Evolutionary conservation across 1,140 invertebrate genomes (phyloP), one percentile per base, ranked within the genome.

Genomic region (Polyergus mexicanus): DNA sequence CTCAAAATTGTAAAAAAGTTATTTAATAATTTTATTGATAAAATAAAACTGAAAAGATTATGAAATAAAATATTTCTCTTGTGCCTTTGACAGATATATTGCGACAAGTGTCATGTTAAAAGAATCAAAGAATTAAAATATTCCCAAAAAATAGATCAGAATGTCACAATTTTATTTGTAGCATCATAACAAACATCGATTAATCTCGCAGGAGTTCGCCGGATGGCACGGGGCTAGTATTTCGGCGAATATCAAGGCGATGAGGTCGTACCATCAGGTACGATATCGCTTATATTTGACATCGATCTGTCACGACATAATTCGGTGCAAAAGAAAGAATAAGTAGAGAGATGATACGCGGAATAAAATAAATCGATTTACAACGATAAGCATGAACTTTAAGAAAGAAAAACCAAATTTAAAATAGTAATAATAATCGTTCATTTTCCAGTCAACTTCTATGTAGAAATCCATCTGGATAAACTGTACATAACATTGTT

Each of bases 281-380:
- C 77, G 85, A 86, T 22, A 62, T 84, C 62, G 78, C 77, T 41
- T 25, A 4, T 10, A 65, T 81, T 75, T 58, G 87, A 89, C 84
- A 80, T 63, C 74, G 60, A 72, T 54, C 58, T 89, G 88, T 89
- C 89, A 89, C 88, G 87, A 56, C 28, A 81, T 72, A 88, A 88
- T 88, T 76, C 28, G 25, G 28, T 22, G 32, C 16, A 65, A 65
- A 66, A 65, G 32, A 65, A 84, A 63, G 56, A 63, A 63, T 65
- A 54, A 54, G 1, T 16, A 0, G 11, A 22, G 3, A 84, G 72
- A 76, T 19, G 58, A 22, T 11, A 41, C 54, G 74, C 58, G 35
- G 2, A 56, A 54, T 35, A 25, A n/a, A 38, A 41, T 35, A 19
- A 32, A 84, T 77, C 75, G 69, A 85, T 80, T 51, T n/a, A 41